Evolutionary conservation across 2,797 vertebrate genomes (phyloP).

Genomic region (Pseudopleuronectes americanus): DNA sequence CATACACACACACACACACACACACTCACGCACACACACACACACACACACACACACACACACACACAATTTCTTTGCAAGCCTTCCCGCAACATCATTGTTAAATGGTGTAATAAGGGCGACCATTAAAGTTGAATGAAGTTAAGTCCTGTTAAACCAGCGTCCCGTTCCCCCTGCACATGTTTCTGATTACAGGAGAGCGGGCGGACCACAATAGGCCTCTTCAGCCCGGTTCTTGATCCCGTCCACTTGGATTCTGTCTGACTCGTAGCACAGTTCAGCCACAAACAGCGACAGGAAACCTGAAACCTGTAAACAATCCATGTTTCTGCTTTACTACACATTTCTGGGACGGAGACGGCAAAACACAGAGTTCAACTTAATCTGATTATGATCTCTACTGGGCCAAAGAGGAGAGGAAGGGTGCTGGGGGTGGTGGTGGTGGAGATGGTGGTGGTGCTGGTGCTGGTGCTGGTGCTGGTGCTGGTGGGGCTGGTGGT

Average conservation of each 20-base stretch:
- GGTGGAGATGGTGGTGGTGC: background rate
- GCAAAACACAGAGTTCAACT: slow-evolving; percentile 51
- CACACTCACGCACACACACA: slow-evolving; percentile 19
- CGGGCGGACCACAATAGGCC: slow-evolving; percentile 79
- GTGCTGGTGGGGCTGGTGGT: too few relatives aligned
- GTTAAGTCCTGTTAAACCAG: slow-evolving; percentile 70
- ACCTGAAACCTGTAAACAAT: slow-evolving; percentile 79
- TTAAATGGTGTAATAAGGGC: slow-evolving; percentile 75
- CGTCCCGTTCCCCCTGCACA: slow-evolving; percentile 61
- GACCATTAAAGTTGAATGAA: slow-evolving; percentile 83
- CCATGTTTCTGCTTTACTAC: slow-evolving; percentile 77
- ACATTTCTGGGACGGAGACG: slow-evolving; percentile 63
- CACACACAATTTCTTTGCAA: slow-evolving; percentile 51
- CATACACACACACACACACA: slow-evolving; percentile 26
- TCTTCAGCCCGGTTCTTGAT: slow-evolving; percentile 75
- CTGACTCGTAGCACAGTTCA: slow-evolving; percentile 80
- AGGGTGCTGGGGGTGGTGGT: background rate
- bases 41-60: slow-evolving; percentile 13
- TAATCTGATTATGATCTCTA: slow-evolving; percentile 71
- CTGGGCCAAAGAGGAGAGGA: slow-evolving; percentile 34
- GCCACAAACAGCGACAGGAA: slow-evolving; percentile 81
- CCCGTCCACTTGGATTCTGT: slow-evolving; percentile 77
- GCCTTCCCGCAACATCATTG: slow-evolving; percentile 75
- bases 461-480: too few relatives aligned
- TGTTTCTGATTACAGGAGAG: slow-evolving; percentile 80